Percentiles rank a stretch among this genome's conserved stretches.
phyloP scores from a whole-genome alignment of 2,113 vertebrate species.

The Peromyscus leucopus region DNA sequence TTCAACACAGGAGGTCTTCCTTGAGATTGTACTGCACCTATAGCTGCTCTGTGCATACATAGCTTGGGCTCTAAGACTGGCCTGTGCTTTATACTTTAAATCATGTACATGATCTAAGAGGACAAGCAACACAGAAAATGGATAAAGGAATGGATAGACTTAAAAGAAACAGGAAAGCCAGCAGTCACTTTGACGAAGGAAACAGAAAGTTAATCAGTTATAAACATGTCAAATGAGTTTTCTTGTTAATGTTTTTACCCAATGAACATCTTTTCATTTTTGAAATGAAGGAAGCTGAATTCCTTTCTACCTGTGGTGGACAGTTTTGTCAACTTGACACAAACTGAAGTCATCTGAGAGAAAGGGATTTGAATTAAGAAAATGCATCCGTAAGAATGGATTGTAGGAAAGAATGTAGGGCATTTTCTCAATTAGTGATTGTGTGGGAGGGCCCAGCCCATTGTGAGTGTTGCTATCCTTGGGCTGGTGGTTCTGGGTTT shows the following conservation, averaged over 20 bases:
- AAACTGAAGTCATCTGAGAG: background rate
- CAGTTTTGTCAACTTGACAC: background rate
- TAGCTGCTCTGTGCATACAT: background rate
- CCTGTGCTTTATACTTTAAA: conserved; percentile 39
- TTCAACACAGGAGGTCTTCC: conserved; percentile 14
- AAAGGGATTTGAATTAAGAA: background rate
- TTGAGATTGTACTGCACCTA: background rate
- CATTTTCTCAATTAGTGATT: background rate
- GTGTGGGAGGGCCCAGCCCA: background rate
- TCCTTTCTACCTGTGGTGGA: background rate
- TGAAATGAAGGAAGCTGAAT: conserved; percentile 24
- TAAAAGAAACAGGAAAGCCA: conserved; percentile 39
- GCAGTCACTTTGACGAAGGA: background rate
- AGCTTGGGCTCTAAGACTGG: background rate
- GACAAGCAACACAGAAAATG: background rate
- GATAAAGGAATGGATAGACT: background rate
- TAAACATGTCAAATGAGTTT: conserved; percentile 22
- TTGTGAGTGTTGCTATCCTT: too few relatives aligned
- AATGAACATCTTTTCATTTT: conserved; percentile 36
- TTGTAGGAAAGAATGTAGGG: background rate
- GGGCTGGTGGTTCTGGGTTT: background rate
- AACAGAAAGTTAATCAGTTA: conserved; percentile 18
- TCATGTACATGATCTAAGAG: background rate
- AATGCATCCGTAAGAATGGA: background rate
- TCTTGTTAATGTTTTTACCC: conserved; percentile 32